phyloP scores from a whole-genome alignment of 2,888 invertebrate species.

The Laspeyria flexula region DNA sequence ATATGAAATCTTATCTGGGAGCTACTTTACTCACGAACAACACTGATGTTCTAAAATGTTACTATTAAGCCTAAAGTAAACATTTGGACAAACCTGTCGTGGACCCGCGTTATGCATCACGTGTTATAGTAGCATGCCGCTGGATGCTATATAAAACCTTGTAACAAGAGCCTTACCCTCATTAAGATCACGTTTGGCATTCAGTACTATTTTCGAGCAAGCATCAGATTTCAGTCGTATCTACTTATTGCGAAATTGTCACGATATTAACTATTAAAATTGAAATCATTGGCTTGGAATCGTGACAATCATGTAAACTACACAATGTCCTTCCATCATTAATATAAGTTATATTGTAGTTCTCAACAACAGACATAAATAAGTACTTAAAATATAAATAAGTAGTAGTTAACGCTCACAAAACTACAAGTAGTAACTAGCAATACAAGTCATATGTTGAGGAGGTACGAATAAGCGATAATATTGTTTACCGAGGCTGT shows the following conservation, averaged over 20 bases:
- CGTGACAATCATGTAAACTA: too few relatives aligned
- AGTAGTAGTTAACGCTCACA: conserved; percentile 37
- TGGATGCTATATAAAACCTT: background rate
- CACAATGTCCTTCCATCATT: too few relatives aligned
- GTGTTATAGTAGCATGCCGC: background rate
- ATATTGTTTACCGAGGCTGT: conserved; percentile 66
- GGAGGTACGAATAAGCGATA: conserved; percentile 59
- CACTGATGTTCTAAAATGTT: background rate
- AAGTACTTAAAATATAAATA: conserved; percentile 10
- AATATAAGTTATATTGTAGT: background rate
- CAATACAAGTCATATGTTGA: conserved; percentile 50
- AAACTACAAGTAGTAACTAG: conserved; percentile 4
- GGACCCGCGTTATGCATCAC: background rate
- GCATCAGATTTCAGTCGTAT: background rate
- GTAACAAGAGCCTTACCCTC: background rate
- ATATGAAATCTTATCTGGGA: background rate
- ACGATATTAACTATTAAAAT: too few relatives aligned
- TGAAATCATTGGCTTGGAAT: too few relatives aligned
- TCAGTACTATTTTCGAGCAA: background rate
- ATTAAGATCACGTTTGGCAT: background rate
- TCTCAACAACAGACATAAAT: background rate
- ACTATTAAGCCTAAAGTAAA: too few relatives aligned
- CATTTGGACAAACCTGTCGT: background rate
- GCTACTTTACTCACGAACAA: background rate
- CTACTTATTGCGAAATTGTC: too few relatives aligned